Evolutionary conservation across 2,113 vertebrate genomes (phyloP).

Genomic region (Gallinago media): DNA sequence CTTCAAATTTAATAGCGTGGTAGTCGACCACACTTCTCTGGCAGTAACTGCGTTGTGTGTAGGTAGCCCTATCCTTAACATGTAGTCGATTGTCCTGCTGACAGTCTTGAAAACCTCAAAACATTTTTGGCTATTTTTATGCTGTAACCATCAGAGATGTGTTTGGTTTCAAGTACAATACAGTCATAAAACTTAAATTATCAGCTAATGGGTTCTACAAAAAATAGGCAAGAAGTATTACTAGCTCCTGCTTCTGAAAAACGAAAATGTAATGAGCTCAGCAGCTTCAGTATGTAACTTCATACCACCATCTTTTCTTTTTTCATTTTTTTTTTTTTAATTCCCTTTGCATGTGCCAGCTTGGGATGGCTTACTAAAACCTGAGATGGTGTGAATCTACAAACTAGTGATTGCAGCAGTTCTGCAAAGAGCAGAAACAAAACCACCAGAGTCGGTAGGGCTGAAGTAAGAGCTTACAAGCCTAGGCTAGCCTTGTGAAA

Average conservation of each 20-base stretch:
- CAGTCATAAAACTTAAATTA: background rate
- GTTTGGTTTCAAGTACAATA: background rate
- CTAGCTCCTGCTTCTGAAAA: background rate
- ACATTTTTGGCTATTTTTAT: background rate
- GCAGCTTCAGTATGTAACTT: background rate
- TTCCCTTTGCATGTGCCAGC: background rate
- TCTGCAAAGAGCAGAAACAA: background rate
- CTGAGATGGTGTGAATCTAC: background rate
- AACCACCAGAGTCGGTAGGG: background rate
- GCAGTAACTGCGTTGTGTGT: background rate
- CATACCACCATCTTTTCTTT: too few relatives aligned
- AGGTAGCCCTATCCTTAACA: background rate
- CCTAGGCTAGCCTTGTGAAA: background rate
- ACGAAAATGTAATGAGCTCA: background rate
- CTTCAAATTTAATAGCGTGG: background rate
- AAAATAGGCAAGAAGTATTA: background rate
- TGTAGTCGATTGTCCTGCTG: background rate
- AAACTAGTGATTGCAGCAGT: background rate
- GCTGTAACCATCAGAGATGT: accelerated
- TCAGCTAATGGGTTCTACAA: background rate
- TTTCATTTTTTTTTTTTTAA: too few relatives aligned
- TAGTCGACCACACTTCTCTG: background rate
- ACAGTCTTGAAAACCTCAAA: background rate
- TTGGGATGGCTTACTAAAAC: background rate
- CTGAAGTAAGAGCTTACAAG: background rate